These are phyloP conservation scores for Acyrthosiphon pisum DNA, from an alignment of 1,140 invertebrate species.

Conservation along the genomic window DNA sequence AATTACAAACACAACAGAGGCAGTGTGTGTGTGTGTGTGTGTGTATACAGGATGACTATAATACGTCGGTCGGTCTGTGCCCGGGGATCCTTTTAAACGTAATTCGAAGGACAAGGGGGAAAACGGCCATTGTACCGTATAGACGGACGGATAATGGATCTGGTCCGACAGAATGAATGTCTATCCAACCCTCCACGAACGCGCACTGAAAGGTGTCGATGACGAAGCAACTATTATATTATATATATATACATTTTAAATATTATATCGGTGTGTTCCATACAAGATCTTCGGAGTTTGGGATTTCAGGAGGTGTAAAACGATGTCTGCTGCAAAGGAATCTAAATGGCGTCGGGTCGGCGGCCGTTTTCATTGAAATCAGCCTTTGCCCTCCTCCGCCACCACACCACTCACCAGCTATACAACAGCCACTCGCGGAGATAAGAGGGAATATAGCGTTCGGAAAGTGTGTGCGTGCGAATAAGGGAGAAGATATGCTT, in stretches of 20 bases:
- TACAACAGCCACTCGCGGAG: background rate
- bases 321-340: background rate
- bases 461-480: background rate
- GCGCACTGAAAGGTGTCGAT: conserved; percentile 15
- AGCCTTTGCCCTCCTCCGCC: background rate
- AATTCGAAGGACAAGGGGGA: conserved; percentile 29
- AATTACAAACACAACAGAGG: conserved; percentile 51
- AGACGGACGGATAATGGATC: conserved; percentile 49
- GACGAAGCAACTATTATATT: conserved; percentile 17
- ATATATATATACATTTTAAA: background rate
- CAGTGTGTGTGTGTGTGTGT: background rate
- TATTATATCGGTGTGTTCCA: background rate
- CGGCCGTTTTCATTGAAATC: background rate
- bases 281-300: background rate
- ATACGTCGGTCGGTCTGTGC: background rate
- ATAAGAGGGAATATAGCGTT: background rate
- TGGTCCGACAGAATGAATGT: conserved; percentile 8
- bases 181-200: background rate
- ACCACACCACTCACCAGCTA: background rate
- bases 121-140: conserved; percentile 6
- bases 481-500: conserved; percentile 23
- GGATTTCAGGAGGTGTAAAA: background rate
- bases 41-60: background rate
- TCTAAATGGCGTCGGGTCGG: background rate
- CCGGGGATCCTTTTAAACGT: conserved; percentile 44